A percentile compares a stretch with the other conserved stretches of the same genome.
phyloP scores from a whole-genome alignment of 2,797 vertebrate genomes.

The Danio choprae region DNA sequence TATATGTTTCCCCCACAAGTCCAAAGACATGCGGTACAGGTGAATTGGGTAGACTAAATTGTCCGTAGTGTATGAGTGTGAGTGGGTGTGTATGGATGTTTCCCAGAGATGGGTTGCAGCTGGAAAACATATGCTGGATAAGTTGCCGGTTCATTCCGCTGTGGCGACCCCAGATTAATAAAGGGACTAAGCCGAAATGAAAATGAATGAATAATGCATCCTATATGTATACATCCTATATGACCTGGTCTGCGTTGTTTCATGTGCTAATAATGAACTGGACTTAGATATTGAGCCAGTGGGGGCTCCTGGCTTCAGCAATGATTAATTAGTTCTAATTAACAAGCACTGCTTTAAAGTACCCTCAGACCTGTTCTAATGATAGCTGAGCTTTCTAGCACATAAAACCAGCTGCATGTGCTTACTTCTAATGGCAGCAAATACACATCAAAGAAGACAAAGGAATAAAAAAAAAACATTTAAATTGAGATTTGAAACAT shows the following conservation, averaged over 20 bases:
- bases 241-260: not conserved
- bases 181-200: too few relatives aligned
- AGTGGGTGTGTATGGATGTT: too few relatives aligned
- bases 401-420: not conserved
- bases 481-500: not conserved
- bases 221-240: not conserved
- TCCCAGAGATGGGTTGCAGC: too few relatives aligned
- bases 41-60: too few relatives aligned
- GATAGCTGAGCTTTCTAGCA: conserved; percentile 16
- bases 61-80: too few relatives aligned
- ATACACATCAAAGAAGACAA: not conserved
- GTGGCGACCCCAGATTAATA: too few relatives aligned
- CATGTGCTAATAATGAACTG: conserved; percentile 30
- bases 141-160: too few relatives aligned
- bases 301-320: conserved; percentile 28
- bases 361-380: conserved; percentile 17
- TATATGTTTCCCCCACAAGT: too few relatives aligned
- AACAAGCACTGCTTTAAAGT: conserved; percentile 46
- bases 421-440: not conserved
- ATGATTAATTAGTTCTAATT: conserved; percentile 60
- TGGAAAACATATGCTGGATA: too few relatives aligned
- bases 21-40: too few relatives aligned
- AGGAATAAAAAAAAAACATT: fast-evolving
- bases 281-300: conserved; percentile 46
- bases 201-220: too few relatives aligned